phyloP scores from a whole-genome alignment of 2,888 invertebrate genomes.

The Helleia helle region DNA sequence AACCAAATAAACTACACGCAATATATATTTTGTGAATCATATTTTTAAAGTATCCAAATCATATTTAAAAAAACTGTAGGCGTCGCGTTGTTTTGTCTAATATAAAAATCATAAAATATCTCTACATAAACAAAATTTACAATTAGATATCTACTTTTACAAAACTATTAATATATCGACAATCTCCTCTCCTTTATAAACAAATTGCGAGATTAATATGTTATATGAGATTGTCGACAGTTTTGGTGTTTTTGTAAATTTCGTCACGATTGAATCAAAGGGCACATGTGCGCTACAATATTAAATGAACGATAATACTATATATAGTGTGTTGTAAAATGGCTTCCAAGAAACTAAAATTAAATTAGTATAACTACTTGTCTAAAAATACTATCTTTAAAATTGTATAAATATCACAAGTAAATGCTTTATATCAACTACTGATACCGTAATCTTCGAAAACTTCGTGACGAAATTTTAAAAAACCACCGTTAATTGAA shows the following conservation, averaged over 20 bases:
- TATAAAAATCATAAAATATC: neutral
- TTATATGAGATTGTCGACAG: neutral
- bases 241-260: neutral
- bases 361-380: too few species aligned
- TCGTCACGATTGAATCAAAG: neutral
- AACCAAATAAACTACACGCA: too few species aligned
- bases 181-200: too few species aligned
- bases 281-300: neutral
- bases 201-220: too few species aligned
- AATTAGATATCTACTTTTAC: neutral
- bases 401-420: neutral
- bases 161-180: neutral
- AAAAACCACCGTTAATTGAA: slow-evolving; percentile 20
- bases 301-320: too few species aligned
- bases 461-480: slow-evolving; percentile 2
- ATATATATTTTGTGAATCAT: too few species aligned
- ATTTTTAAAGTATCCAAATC: too few species aligned
- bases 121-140: neutral
- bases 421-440: neutral
- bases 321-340: too few species aligned
- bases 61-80: too few species aligned
- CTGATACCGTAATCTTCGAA: neutral
- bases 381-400: too few species aligned
- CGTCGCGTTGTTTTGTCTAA: neutral
- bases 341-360: too few species aligned